A percentile compares a stretch with the other conserved stretches of the same genome.
Conservation (phyloP, 2,113 vertebrate species). For the Brachyistius frenatus region DNA sequence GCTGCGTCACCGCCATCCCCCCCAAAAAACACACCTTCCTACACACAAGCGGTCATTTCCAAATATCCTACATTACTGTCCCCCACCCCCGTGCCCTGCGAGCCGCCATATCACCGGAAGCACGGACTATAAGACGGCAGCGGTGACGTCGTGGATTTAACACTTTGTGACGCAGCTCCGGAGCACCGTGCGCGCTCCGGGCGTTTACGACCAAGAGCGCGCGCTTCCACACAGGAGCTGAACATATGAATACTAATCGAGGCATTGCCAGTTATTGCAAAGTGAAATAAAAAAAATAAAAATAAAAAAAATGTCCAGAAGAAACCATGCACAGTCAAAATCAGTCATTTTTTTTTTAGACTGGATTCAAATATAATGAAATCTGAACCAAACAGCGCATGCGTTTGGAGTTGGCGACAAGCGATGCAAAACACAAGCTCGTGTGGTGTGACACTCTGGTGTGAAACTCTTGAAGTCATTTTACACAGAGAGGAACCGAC, state of each 20-base stretch:
- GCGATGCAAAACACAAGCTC: too few relatives aligned
- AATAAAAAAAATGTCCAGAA: too few relatives aligned
- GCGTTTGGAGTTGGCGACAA: too few relatives aligned
- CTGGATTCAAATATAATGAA: neutral
- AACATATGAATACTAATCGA: too few relatives aligned
- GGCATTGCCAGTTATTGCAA: too few relatives aligned
- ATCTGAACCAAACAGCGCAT: too few relatives aligned
- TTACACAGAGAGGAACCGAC: too few relatives aligned
- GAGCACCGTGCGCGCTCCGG: slow-evolving; percentile 55
- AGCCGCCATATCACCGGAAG: slow-evolving; percentile 84
- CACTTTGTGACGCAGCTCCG: slow-evolving; percentile 12
- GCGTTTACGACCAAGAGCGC: neutral
- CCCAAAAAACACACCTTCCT: neutral
- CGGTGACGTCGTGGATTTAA: slow-evolving; percentile 17
- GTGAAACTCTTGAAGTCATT: too few relatives aligned
- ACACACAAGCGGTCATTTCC: neutral
- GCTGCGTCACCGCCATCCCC: slow-evolving; percentile 62
- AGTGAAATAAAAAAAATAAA: too few relatives aligned
- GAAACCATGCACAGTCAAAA: too few relatives aligned
- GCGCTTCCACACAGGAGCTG: slow-evolving; percentile 9
- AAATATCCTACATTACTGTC: slow-evolving; percentile 27
- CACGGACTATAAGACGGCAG: neutral
- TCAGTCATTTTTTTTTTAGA: neutral
- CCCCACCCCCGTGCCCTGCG: slow-evolving; percentile 22
- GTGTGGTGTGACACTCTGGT: too few relatives aligned